Evolutionary conservation across 1,140 invertebrate genomes (phyloP).

Genomic region (Thalassaphorura encarpata): DNA sequence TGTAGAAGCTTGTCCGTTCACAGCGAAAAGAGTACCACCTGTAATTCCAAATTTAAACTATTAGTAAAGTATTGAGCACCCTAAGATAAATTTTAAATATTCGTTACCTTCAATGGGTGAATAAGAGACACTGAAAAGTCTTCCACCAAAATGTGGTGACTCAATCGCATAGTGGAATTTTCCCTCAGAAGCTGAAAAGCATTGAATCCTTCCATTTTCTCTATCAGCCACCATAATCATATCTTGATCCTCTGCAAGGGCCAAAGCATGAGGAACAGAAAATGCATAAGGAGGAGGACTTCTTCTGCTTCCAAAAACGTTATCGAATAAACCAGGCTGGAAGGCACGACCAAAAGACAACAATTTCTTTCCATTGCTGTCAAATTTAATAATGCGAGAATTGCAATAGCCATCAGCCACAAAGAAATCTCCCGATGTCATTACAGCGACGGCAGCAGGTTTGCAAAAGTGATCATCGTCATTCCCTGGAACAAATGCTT

Average conservation of each 20-base stretch:
- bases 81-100: constrained; percentile 4
- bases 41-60: constrained; percentile 10
- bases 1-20: constrained; percentile 39
- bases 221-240: constrained; percentile 79
- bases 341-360: constrained; percentile 34
- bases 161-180: constrained; percentile 43
- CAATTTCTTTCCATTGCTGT: constrained; percentile 55
- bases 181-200: constrained; percentile 56
- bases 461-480: constrained; percentile 79
- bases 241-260: constrained; percentile 57
- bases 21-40: constrained; percentile 43
- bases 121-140: constrained; percentile 60
- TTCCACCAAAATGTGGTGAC: constrained; percentile 49
- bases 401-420: constrained; percentile 95
- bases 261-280: constrained; percentile 29
- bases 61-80: no score
- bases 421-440: constrained; percentile 73
- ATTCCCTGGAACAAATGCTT: constrained; percentile 65
- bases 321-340: constrained; percentile 13
- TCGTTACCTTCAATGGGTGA: constrained; percentile 39
- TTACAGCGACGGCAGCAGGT: constrained; percentile 79
- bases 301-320: constrained; percentile 3
- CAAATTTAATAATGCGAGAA: constrained; percentile 74
- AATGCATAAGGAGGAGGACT: constrained; percentile 29
- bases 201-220: constrained; percentile 77